These are phyloP conservation scores for Lepeophtheirus salmonis DNA, from an alignment of 1,140 invertebrate genomes.

Conservation along the genomic window DNA sequence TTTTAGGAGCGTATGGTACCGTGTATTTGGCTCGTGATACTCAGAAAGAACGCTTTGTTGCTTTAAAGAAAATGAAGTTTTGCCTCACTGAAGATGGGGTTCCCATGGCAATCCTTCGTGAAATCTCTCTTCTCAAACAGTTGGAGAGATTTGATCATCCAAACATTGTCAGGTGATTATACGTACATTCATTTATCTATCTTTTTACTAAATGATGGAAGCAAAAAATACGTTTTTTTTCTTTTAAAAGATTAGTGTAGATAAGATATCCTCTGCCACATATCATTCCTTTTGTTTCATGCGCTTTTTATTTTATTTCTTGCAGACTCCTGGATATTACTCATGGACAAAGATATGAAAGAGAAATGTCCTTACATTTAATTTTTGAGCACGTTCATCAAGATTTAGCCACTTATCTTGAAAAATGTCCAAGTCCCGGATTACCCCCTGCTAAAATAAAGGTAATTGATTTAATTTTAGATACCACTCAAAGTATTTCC, in stretches of 20 bases:
- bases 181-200: background rate
- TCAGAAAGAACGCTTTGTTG: conserved; percentile 52
- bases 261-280: background rate
- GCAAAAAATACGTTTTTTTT: too few species aligned
- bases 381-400: conserved; percentile 94
- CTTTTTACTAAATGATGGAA: background rate
- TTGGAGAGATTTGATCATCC: background rate
- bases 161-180: conserved; percentile 62
- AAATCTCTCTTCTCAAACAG: conserved; percentile 1
- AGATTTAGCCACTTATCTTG: conserved; percentile 59
- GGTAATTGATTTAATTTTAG: conserved; percentile 29
- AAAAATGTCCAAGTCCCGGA: conserved; percentile 44
- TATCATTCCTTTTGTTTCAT: background rate
- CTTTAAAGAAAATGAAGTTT: conserved; percentile 73
- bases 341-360: conserved; percentile 50
- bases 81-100: conserved; percentile 67
- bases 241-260: too few species aligned
- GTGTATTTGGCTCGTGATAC: conserved; percentile 71
- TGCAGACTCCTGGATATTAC: conserved; percentile 79
- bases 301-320: conserved; percentile 30
- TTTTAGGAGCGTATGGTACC: conserved; percentile 68
- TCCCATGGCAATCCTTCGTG: conserved; percentile 29
- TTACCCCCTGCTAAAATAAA: conserved; percentile 47
- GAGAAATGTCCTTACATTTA: conserved; percentile 61
- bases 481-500: too few species aligned